These are phyloP conservation scores for Sarcophaga subvicina DNA, from an alignment of 2,888 invertebrate genomes.

Conservation along the genomic window DNA sequence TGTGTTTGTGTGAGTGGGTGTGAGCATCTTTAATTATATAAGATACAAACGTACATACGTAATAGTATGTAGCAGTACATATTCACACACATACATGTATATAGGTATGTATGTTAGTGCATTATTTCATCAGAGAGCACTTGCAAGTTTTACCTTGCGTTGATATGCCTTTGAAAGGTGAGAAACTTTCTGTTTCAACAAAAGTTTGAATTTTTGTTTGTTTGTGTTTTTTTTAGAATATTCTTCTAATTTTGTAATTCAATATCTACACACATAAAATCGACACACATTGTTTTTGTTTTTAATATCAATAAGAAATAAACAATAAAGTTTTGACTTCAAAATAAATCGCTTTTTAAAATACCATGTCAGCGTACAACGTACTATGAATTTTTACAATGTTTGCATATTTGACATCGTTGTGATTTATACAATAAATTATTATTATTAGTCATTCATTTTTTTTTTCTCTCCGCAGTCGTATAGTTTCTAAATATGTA, in stretches of 20 bases:
- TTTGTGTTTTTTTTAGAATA: too few species aligned
- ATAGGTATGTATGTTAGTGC: neutral
- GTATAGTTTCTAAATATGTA: constrained; percentile 11
- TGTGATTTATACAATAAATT: constrained; percentile 30
- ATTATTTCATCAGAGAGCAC: neutral
- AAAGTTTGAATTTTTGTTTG: neutral
- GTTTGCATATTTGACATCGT: neutral
- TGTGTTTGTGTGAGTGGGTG: neutral
- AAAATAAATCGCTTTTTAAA: too few species aligned
- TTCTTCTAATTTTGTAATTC: neutral
- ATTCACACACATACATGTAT: neutral
- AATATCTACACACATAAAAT: neutral
- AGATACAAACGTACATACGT: too few species aligned
- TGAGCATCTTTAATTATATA: neutral
- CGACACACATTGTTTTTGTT: neutral
- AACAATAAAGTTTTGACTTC: too few species aligned
- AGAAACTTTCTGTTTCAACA: neutral
- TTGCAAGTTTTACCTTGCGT: neutral
- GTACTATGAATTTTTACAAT: neutral
- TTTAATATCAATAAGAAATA: neutral
- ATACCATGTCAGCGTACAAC: neutral
- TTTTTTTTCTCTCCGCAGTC: neutral
- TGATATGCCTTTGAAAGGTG: neutral
- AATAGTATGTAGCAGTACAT: neutral
- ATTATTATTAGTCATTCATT: neutral